Percentiles rank a stretch among this genome's conserved stretches.
phyloP scores from a whole-genome alignment of 2,888 invertebrate genomes.

The Agrochola lota region DNA sequence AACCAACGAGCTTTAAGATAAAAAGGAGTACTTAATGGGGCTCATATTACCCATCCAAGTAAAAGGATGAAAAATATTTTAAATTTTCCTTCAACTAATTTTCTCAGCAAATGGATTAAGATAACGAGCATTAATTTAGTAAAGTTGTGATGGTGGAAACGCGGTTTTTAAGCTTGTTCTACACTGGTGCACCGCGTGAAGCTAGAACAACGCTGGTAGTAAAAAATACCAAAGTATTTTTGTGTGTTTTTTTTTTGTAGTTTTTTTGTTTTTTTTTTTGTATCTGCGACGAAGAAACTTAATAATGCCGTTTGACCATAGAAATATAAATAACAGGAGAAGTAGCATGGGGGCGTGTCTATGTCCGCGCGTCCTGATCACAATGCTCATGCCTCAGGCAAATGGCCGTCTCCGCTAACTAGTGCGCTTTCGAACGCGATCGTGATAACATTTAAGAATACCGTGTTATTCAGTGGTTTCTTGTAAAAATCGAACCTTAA shows the following conservation, averaged over 20 bases:
- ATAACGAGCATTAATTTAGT: conserved; percentile 54
- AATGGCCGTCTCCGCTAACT: too few species aligned
- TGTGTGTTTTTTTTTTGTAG: too few species aligned
- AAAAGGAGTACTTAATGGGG: conserved; percentile 31
- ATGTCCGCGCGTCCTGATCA: too few species aligned
- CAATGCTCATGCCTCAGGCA: too few species aligned
- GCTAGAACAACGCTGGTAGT: neutral
- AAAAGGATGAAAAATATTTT: conserved; percentile 40
- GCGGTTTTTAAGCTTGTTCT: conserved; percentile 38
- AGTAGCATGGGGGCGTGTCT: too few species aligned
- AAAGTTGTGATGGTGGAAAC: conserved; percentile 38
- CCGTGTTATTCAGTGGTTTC: too few species aligned
- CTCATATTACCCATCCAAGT: conserved; percentile 12
- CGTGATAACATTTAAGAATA: too few species aligned
- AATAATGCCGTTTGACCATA: conserved; percentile 46
- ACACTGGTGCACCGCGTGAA: conserved; percentile 19
- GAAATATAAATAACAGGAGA: too few species aligned
- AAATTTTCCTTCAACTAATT: conserved; percentile 36
- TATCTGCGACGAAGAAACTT: conserved; percentile 32
- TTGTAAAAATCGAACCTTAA: too few species aligned
- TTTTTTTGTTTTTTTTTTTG: too few species aligned
- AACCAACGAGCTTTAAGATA: conserved; percentile 17
- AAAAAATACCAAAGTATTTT: conserved; percentile 2
- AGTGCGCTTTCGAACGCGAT: too few species aligned
- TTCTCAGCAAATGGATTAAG: conserved; percentile 45